These are phyloP conservation scores for Melanotaenia trifasciata DNA, from an alignment of 2,797 vertebrate genomes.

Conservation along the genomic window DNA sequence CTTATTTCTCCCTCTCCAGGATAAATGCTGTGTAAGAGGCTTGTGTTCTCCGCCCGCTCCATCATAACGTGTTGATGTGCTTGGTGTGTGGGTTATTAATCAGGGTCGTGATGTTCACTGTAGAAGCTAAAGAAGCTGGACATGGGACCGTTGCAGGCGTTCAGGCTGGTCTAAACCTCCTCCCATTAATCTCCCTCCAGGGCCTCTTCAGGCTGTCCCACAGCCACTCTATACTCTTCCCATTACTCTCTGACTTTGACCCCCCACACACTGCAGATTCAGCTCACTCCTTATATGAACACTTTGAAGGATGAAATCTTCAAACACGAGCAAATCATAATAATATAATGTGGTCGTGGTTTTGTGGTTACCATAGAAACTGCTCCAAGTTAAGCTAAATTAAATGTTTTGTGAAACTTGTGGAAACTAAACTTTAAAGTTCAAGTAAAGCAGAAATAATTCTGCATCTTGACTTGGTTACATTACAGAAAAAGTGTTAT, in stretches of 20 bases:
- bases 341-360: background rate
- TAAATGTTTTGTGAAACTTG: too few species aligned
- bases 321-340: background rate
- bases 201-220: slow-evolving; percentile 42
- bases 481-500: too few species aligned
- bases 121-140: slow-evolving; percentile 26
- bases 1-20: slow-evolving; percentile 58
- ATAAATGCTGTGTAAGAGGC: slow-evolving; percentile 60
- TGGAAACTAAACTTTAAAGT: too few species aligned
- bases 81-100: slow-evolving; percentile 58
- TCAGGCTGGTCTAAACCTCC: slow-evolving; percentile 25
- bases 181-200: slow-evolving; percentile 59
- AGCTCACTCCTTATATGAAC: slow-evolving; percentile 37
- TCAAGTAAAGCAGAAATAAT: too few species aligned
- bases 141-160: slow-evolving; percentile 2
- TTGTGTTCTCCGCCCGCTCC: slow-evolving; percentile 56
- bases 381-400: background rate
- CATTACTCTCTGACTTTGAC: slow-evolving; percentile 45
- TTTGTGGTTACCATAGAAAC: slow-evolving; percentile 5
- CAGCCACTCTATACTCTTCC: slow-evolving; percentile 34
- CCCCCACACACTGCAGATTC: slow-evolving; percentile 37
- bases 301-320: slow-evolving; percentile 2
- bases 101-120: slow-evolving; percentile 27
- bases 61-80: slow-evolving; percentile 59
- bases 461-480: too few species aligned